Evolutionary conservation across 2,888 invertebrate genomes (phyloP), one percentile per base, ranked within the genome.

Genomic region (Hemistola chrysoprasaria): DNA sequence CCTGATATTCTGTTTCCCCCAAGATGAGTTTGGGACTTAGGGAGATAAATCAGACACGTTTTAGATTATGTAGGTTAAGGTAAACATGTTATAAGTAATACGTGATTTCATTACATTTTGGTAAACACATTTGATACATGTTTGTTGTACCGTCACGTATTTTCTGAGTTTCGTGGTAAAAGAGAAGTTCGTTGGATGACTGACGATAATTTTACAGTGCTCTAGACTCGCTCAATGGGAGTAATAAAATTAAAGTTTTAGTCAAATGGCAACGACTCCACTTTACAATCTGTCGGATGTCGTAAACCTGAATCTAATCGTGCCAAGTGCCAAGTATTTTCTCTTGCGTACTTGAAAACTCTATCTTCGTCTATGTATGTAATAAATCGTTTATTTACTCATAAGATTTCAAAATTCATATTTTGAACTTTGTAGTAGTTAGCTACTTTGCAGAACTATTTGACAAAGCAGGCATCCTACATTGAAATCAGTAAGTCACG

Each of bases 301-400:
- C 50, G 42, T 50, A 53, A 53, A 47, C 36, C 40, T 40, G 42
- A 42, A 46, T 42, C 45, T 47, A 50, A 53, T 47, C 47, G 38
- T 26, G 26, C 43, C 20, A 43, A 39, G 38, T 44, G 16, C 16
- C 16, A 16, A 16, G 4, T 16, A 16, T 4, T 16, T 16, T 16
- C 16, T 16, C 16, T 16, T 16, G n/a, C n/a, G n/a, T n/a, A n/a
- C n/a, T n/a, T n/a, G n/a, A n/a, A n/a, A n/a, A n/a, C n/a, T n/a
- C n/a, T n/a, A n/a, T n/a, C n/a, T n/a, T n/a, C n/a, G n/a, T n/a
- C n/a, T n/a, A n/a, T n/a, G n/a, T n/a, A n/a, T n/a, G n/a, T n/a
- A n/a, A n/a, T n/a, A n/a, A n/a, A n/a, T n/a, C n/a, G n/a, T n/a
- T n/a, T n/a, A n/a, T n/a, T n/a, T n/a, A n/a, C n/a, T n/a, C n/a